Base-by-base conservation (phyloP, 2,113 vertebrate species). In the Cyrtonyx montezumae region DNA sequence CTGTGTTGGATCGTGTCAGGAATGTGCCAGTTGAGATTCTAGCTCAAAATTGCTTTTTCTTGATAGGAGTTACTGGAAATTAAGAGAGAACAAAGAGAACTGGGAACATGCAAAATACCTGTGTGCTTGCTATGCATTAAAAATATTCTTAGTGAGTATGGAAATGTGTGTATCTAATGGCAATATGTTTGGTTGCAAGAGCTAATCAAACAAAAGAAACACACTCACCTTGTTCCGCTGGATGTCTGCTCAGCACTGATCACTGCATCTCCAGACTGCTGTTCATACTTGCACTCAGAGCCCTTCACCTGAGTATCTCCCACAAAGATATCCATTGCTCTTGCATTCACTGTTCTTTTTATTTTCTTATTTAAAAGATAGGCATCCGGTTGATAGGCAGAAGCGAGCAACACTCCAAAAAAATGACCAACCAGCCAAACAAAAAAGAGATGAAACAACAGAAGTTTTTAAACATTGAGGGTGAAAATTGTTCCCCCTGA, bases 401-500 rank as follows among this genome's bases (percentile, higher is more conserved):
- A 84, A 81, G 23, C 30, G 48, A 81, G 62, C 17, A 81, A 43
- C 11, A 23, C 32, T 25, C 8, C 3, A 12, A 5, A 30, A 21
- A 5, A 40, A 19, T 7, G 10, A 19, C 16, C 9, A 7, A 56
- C 28, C 53, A 55, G 32, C 16, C 53, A 56, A 56, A 18, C 53
- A 26, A 30, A 37, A 42, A 22, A 21, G 3, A 8, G 32, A 34
- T 17, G 20, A 90, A 91, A 85, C 56, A 83, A 75, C 8, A 89
- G 14, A 34, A 37, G 45, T 91, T 94, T 88, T 77, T 88, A 90
- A 94, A 86, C 53, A 88, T 30, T 8, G 37, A 78, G 63, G 48
- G 65, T 93, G 85, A 91, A 94, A 95, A 90, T 76, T 73, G 55
- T 73, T 91, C 82, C 49, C 59, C 66, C 67, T 48, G 90, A 79